These are phyloP conservation scores for Drosophila nebulosa DNA, from an alignment of 1,140 invertebrate species.

Conservation along the genomic window DNA sequence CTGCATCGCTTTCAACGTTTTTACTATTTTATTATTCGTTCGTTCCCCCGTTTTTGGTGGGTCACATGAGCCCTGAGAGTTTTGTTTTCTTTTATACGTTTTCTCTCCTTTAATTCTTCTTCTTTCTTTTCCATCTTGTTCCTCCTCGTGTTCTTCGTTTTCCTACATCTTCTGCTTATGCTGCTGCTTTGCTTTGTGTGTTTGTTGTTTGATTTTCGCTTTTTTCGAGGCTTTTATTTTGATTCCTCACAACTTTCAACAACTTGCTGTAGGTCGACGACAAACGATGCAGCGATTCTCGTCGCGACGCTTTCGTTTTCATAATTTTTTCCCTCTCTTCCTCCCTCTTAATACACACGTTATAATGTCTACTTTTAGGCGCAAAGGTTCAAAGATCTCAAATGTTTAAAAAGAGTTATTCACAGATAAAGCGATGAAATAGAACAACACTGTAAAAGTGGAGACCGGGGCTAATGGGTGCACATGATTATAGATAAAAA, in stretches of 20 bases:
- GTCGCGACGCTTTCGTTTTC: constrained; percentile 27
- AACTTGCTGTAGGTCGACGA: constrained; percentile 55
- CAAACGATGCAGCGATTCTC: neutral
- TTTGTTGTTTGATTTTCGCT: constrained; percentile 38
- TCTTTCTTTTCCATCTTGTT: constrained; percentile 30
- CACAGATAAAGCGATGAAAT: neutral
- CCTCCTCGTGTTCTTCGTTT: constrained; percentile 16
- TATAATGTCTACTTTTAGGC: constrained; percentile 51
- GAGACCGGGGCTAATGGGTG: too few relatives aligned
- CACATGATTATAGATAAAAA: too few relatives aligned
- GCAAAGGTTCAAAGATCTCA: neutral
- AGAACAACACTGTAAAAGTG: too few relatives aligned
- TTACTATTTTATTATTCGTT: constrained; percentile 70
- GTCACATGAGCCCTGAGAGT: constrained; percentile 59
- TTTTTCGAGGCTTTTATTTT: constrained; percentile 61
- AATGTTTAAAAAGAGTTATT: too few relatives aligned
- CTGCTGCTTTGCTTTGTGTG: constrained; percentile 22
- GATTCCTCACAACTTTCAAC: constrained; percentile 38
- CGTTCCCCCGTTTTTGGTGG: constrained; percentile 37
- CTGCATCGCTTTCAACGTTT: constrained; percentile 23
- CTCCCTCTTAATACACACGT: too few relatives aligned
- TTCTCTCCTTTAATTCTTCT: constrained; percentile 36
- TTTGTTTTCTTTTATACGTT: constrained; percentile 36
- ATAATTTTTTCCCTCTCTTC: neutral
- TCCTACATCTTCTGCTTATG: constrained; percentile 9